phyloP scores from a whole-genome alignment of 2,113 vertebrate species.

The Muscicapa adusta region DNA sequence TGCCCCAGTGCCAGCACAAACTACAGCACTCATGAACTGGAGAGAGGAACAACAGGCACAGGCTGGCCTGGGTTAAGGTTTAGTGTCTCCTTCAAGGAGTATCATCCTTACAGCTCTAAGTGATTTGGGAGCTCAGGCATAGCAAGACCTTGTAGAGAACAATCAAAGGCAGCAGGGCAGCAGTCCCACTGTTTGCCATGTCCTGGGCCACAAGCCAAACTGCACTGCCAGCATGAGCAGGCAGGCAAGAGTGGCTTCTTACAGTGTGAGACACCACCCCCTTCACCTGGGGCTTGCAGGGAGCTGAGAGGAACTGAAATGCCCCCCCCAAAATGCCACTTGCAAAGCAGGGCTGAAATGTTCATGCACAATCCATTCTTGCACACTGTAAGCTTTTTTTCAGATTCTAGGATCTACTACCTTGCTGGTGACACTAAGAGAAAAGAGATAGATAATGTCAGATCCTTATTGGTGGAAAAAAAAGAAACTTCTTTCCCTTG shows the following conservation, averaged over 20 bases:
- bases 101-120: background rate
- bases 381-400: background rate
- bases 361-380: background rate
- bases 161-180: background rate
- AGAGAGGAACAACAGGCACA: background rate
- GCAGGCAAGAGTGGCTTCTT: background rate
- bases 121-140: background rate
- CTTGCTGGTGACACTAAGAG: background rate
- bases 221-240: background rate
- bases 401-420: background rate
- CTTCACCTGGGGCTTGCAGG: background rate
- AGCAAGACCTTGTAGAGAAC: background rate
- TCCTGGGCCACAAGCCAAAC: background rate
- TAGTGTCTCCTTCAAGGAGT: background rate
- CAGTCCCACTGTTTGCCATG: background rate
- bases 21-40: background rate
- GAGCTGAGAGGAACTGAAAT: background rate
- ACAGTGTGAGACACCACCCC: background rate
- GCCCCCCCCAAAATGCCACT: background rate
- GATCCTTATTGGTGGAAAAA: background rate
- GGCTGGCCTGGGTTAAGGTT: background rate
- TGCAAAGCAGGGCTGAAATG: background rate
- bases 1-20: background rate
- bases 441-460: background rate
- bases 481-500: background rate